These are phyloP conservation scores for Yponomeuta cagnagella DNA, from an alignment of 2,888 invertebrate species.

Conservation along the genomic window DNA sequence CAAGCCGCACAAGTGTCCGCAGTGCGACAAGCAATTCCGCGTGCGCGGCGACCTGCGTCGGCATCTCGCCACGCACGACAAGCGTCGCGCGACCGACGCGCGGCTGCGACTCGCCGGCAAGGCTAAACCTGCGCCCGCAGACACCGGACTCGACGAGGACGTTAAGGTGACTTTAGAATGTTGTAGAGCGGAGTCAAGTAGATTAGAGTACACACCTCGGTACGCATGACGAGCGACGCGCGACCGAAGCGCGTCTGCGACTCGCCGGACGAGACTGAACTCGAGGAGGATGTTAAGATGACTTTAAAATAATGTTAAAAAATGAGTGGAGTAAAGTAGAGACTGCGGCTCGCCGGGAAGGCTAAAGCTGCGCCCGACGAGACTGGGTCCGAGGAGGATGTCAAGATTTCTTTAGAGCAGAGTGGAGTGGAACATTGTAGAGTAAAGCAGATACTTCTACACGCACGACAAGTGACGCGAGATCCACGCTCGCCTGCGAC, in stretches of 20 bases:
- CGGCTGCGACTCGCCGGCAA: constrained; percentile 15
- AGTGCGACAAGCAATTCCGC: constrained; percentile 88
- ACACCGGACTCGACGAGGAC: constrained; percentile 29
- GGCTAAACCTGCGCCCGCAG: too few species aligned
- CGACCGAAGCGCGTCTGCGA: too few species aligned
- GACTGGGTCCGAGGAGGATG: constrained; percentile 13
- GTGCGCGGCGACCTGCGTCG: constrained; percentile 89
- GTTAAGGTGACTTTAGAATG: too few species aligned
- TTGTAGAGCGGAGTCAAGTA: too few species aligned
- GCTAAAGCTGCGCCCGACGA: too few species aligned
- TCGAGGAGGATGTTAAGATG: constrained; percentile 27
- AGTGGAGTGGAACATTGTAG: too few species aligned
- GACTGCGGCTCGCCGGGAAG: too few species aligned
- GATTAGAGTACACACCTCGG: constrained; percentile 71
- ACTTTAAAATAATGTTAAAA: too few species aligned
- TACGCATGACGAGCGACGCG: constrained; percentile 73
- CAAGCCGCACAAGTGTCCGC: constrained; percentile 83
- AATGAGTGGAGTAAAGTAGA: too few species aligned
- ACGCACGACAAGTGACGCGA: background rate
- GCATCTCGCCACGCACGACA: constrained; percentile 83
- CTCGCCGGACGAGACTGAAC: constrained; percentile 15
- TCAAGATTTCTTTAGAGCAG: too few species aligned
- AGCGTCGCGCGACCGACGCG: constrained; percentile 28
- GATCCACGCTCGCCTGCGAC: too few species aligned
- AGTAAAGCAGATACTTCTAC: too few species aligned